Evolutionary conservation across 2,797 vertebrate species (phyloP), one percentile per base, ranked within the genome.

Genomic region (Eospalax fontanierii): DNA sequence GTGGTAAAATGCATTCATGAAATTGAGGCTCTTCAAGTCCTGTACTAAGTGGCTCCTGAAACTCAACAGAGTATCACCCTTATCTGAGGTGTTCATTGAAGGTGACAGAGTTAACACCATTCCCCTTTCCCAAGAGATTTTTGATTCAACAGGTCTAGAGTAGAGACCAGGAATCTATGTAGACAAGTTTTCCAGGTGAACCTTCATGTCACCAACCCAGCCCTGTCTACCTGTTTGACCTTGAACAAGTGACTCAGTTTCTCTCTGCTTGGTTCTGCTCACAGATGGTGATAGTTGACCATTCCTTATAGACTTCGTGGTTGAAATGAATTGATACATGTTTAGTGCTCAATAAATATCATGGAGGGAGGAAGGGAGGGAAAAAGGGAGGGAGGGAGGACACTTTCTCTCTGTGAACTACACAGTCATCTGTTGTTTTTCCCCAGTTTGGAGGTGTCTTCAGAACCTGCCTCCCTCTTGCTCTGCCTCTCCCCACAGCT

Each of bases 201-300:
- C 30, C 26, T 87, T 79, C 19, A 26, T 21, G 4, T 19, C 54
- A 61, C 78, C 78, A 92, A 4, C n/a, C 65, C 50, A 71, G 33
- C 11, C 24, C 59, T 88, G 16, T 71, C 54, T 75, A 33, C 21
- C 33, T 65, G 1, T 85, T 59, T 91, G 66, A 76, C 80, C 35
- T 92, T 87, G 24, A 73, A 21, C 85, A 88, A 85, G 35, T 89
- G 71, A 63, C 59, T 83, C 84, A 33, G 81, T 50, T 87, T 86
- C 57, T 90, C 81, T 86, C 35, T 91, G 33, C 76, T 89, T 54
- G 19, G 30, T 75, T 73, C 91, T 12, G 10, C 61, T 90, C 63
- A 63, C 50, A 63, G 85, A 33, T 57, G n/a, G 33, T 61, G 26
- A 61, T 68, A 61, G 30, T 50, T 38, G 30, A 54, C 40, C 22